These are phyloP conservation scores for Chroicocephalus ridibundus DNA, from an alignment of 2,113 vertebrate species.

Conservation along the genomic window DNA sequence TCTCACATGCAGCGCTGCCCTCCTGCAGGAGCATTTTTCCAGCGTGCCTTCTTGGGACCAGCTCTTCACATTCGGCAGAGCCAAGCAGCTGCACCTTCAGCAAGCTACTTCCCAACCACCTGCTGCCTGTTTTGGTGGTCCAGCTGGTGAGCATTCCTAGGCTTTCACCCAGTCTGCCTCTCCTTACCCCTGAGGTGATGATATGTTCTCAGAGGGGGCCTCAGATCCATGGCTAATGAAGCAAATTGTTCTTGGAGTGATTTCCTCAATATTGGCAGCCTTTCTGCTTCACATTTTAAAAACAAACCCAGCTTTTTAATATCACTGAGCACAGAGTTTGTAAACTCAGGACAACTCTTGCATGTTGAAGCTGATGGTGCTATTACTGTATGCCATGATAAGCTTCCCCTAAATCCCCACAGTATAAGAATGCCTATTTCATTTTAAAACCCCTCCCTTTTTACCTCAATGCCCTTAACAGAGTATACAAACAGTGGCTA, in stretches of 20 bases:
- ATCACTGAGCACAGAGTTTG: not conserved
- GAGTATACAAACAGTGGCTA: not conserved
- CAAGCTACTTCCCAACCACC: not conserved
- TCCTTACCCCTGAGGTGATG: not conserved
- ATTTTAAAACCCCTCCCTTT: not conserved
- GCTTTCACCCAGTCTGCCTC: not conserved
- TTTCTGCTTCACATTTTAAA: not conserved
- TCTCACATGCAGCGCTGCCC: accelerated
- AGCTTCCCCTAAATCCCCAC: not conserved
- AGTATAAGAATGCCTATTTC: not conserved
- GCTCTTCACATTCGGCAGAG: not conserved
- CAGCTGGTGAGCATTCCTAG: constrained; percentile 30
- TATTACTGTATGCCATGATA: accelerated
- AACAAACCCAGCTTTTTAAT: not conserved
- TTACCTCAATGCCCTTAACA: not conserved
- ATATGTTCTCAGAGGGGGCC: not conserved
- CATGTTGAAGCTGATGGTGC: accelerated
- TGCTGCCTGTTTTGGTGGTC: constrained; percentile 11
- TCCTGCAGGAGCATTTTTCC: not conserved
- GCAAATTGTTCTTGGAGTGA: constrained; percentile 3
- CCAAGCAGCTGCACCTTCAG: constrained; percentile 41
- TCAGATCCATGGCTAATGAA: constrained; percentile 2
- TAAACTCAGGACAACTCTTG: not conserved
- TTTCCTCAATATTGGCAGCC: constrained; percentile 1
- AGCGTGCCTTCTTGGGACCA: not conserved